Conservation (phyloP, 1,140 invertebrate species). For the Drosophila guanche region DNA sequence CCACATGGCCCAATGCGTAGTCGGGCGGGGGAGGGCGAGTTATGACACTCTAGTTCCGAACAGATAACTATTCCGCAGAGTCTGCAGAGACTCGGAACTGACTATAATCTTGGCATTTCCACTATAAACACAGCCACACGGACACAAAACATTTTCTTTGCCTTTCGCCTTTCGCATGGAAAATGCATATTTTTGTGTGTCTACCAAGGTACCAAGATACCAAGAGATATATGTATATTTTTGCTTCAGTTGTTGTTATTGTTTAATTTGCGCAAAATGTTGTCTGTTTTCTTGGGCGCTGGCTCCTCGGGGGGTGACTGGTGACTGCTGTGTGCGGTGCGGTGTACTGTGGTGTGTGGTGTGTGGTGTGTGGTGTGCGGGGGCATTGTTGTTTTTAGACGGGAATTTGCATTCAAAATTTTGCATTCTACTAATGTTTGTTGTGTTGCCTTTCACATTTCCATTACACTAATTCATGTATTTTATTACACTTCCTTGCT, state of each 20-base stretch:
- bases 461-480: conserved; percentile 64
- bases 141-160: conserved; percentile 14
- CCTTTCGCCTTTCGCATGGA: conserved; percentile 4
- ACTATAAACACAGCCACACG: not conserved
- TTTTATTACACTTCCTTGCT: conserved; percentile 53
- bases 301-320: not conserved
- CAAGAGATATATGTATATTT: too few species aligned
- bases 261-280: conserved; percentile 53
- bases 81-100: conserved; percentile 17
- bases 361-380: too few species aligned
- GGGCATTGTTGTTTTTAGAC: conserved; percentile 20
- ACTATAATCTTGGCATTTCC: conserved; percentile 48
- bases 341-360: too few species aligned
- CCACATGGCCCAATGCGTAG: too few species aligned
- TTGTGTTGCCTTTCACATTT: conserved; percentile 46
- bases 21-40: not conserved
- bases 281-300: conserved; percentile 12
- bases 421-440: conserved; percentile 42
- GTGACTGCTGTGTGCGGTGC: too few species aligned
- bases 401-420: conserved; percentile 51
- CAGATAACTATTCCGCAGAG: conserved; percentile 37
- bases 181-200: conserved; percentile 18
- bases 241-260: conserved; percentile 41
- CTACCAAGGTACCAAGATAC: too few species aligned
- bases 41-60: conserved; percentile 26